Evolutionary conservation across 2,888 invertebrate species (phyloP).

Genomic region (Achlya flavicornis): DNA sequence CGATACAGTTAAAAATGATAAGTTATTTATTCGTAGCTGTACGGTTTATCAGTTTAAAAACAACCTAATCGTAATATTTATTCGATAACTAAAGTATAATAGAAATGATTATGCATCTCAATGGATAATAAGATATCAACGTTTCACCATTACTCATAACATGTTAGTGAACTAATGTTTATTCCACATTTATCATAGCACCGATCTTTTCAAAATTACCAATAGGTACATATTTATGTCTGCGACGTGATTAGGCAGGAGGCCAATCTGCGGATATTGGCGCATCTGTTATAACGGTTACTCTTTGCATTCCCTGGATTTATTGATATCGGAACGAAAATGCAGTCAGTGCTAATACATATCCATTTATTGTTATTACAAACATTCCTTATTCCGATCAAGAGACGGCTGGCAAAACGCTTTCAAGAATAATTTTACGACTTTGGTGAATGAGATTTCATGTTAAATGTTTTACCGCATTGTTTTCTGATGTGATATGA

Average conservation of each 20-base stretch:
- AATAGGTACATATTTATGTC: not conserved
- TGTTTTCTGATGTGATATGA: too few species aligned
- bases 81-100: too few species aligned
- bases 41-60: too few species aligned
- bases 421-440: slow-evolving; percentile 1
- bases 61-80: too few species aligned
- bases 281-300: not conserved
- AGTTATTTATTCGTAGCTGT: too few species aligned
- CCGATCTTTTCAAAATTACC: not conserved
- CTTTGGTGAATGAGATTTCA: not conserved
- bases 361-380: not conserved
- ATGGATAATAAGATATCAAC: too few species aligned
- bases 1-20: too few species aligned
- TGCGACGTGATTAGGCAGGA: slow-evolving; percentile 1
- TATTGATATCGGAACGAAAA: not conserved
- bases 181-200: not conserved
- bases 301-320: not conserved
- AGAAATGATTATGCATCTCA: too few species aligned
- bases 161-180: not conserved
- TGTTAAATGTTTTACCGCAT: too few species aligned
- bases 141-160: not conserved
- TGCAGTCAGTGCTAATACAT: not conserved
- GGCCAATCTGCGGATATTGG: not conserved
- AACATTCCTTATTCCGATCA: not conserved
- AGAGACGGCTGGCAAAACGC: not conserved